A percentile compares a stretch with the other conserved stretches of the same genome.
Evolutionary conservation across 2,888 invertebrate species (phyloP).

Genomic region (Formica aserva): DNA sequence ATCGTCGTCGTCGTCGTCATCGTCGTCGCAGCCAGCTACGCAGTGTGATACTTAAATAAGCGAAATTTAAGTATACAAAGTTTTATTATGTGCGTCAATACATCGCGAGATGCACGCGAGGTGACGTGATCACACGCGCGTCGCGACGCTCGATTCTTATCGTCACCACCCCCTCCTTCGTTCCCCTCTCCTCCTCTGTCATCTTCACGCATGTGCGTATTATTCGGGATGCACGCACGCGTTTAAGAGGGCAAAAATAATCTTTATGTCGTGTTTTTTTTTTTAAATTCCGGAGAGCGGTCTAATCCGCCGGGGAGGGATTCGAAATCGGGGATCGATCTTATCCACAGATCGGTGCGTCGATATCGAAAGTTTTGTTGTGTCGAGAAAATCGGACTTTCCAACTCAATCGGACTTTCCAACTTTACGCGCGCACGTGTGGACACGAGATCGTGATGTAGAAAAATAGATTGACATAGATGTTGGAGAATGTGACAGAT

Average conservation of each 20-base stretch:
- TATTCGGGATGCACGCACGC: neutral
- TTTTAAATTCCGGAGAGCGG: neutral
- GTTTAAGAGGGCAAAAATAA: neutral
- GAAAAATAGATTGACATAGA: neutral
- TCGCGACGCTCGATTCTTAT: conserved; percentile 23
- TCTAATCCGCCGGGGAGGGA: neutral
- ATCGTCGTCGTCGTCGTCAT: conserved; percentile 3
- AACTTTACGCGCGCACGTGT: neutral
- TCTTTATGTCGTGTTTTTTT: neutral
- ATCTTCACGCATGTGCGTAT: conserved; percentile 16
- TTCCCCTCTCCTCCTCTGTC: neutral
- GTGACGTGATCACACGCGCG: conserved; percentile 37
- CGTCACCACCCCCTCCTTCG: neutral
- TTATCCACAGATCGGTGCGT: neutral
- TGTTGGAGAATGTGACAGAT: conserved; percentile 1
- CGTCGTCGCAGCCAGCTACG: conserved; percentile 35
- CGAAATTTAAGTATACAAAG: conserved; percentile 68
- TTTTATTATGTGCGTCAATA: conserved; percentile 45
- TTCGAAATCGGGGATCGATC: neutral
- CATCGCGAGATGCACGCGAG: conserved; percentile 29
- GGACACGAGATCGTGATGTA: neutral
- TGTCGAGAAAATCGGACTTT: neutral
- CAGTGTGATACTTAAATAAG: conserved; percentile 51
- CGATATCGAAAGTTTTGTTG: neutral
- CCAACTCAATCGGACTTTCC: neutral